Conservation (phyloP, 2,888 invertebrate genomes). For the Hypselothyrea guttata region DNA sequence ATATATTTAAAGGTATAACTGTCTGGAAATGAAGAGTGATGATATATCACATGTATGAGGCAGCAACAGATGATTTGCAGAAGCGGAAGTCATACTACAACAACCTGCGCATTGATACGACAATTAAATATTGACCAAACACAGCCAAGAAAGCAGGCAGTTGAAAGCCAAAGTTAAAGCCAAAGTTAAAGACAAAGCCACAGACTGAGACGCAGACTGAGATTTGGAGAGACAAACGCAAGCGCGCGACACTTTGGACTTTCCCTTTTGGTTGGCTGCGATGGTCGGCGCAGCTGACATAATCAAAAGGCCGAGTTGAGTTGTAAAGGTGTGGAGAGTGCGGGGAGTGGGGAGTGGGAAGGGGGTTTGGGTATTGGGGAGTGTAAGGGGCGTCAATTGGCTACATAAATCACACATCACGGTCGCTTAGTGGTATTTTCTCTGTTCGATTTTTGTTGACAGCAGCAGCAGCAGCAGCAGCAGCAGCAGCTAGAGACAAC, state of each 20-base stretch:
- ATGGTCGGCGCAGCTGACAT: slow-evolving; percentile 52
- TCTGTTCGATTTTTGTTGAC: slow-evolving; percentile 36
- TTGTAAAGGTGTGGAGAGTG: slow-evolving; percentile 16
- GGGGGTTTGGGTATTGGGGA: neutral
- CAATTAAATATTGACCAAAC: slow-evolving; percentile 50
- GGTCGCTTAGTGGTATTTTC: slow-evolving; percentile 41
- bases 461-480: slow-evolving; percentile 3
- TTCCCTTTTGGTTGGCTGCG: slow-evolving; percentile 67
- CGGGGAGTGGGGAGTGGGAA: neutral
- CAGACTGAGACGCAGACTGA: slow-evolving; percentile 24
- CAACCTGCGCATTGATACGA: slow-evolving; percentile 16
- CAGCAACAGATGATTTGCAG: slow-evolving; percentile 11
- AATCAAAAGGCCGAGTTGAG: slow-evolving; percentile 46
- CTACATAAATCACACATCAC: slow-evolving; percentile 46
- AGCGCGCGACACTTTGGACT: slow-evolving; percentile 49
- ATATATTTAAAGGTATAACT: too few species aligned
- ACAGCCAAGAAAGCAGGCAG: slow-evolving; percentile 53
- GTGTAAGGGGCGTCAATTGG: slow-evolving; percentile 41
- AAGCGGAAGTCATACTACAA: slow-evolving; percentile 49
- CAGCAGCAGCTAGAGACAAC: slow-evolving; percentile 9
- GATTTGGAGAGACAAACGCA: slow-evolving; percentile 2
- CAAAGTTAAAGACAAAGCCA: slow-evolving; percentile 9
- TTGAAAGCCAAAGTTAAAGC: slow-evolving; percentile 38
- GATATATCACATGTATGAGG: slow-evolving; percentile 1
- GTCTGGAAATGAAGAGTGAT: too few species aligned